phyloP scores from a whole-genome alignment of 2,888 invertebrate species.

The Lepidonotus clava region DNA sequence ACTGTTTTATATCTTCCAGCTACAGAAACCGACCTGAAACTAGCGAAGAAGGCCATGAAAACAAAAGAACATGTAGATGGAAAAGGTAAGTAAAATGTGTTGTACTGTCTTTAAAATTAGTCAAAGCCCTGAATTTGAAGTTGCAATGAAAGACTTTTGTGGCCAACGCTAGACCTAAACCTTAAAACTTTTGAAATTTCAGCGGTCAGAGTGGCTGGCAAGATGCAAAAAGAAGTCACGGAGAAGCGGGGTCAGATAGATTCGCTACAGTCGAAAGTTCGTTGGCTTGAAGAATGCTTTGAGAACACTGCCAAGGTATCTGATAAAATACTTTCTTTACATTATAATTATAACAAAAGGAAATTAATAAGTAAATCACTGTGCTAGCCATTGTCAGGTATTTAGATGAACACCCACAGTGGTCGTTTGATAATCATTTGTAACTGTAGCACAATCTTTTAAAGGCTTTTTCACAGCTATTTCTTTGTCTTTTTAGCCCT shows the following conservation, averaged over 20 bases:
- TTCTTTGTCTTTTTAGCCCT: too few species aligned
- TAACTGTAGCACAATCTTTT: too few species aligned
- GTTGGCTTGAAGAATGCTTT: constrained; percentile 75
- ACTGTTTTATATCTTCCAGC: constrained; percentile 64
- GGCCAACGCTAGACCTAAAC: neutral
- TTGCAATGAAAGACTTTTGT: too few species aligned
- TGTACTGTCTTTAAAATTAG: neutral
- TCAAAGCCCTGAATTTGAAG: neutral
- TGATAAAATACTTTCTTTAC: too few species aligned
- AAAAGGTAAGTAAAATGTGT: constrained; percentile 66
- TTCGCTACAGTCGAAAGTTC: constrained; percentile 70
- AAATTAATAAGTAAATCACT: too few species aligned
- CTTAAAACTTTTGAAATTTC: constrained; percentile 38
- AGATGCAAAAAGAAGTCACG: constrained; percentile 78
- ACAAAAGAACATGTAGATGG: constrained; percentile 75
- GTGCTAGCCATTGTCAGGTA: too few species aligned
- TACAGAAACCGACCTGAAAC: constrained; percentile 71
- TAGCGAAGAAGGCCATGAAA: constrained; percentile 74
- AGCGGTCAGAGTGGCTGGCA: constrained; percentile 77
- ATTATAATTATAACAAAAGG: too few species aligned
- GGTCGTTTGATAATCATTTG: too few species aligned
- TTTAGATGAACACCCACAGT: too few species aligned
- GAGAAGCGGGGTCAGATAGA: constrained; percentile 76
- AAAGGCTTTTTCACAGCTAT: too few species aligned
- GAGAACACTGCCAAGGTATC: constrained; percentile 74